These are phyloP conservation scores for Atethmia centrago DNA, from an alignment of 2,888 invertebrate species.

Conservation along the genomic window DNA sequence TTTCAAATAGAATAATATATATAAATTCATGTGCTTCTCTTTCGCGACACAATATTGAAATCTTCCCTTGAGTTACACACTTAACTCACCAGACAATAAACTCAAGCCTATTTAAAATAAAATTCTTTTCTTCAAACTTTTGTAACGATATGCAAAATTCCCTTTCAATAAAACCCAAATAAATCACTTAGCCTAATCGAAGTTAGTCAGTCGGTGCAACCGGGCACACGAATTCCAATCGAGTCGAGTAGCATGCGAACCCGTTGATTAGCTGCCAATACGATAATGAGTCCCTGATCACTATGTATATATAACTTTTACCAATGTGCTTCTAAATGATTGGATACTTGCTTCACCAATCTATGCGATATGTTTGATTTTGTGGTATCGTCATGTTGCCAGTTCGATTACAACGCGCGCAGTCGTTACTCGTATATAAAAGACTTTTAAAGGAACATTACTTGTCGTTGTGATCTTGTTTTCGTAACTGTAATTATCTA, in stretches of 20 bases:
- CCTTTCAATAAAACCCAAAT: not conserved
- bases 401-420: no score
- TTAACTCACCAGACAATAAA: not conserved
- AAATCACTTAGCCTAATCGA: conserved; percentile 26
- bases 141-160: not conserved
- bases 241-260: conserved; percentile 46
- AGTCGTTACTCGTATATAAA: no score
- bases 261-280: conserved; percentile 52
- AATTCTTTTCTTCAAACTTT: not conserved
- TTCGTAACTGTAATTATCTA: no score
- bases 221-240: conserved; percentile 32
- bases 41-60: not conserved
- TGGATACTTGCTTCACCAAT: not conserved
- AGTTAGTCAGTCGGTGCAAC: conserved; percentile 26
- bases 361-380: not conserved
- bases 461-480: no score
- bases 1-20: not conserved
- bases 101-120: not conserved
- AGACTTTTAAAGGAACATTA: no score
- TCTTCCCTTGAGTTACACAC: not conserved
- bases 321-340: conserved; percentile 33
- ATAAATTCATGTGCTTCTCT: no score
- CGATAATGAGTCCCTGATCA: conserved; percentile 48
- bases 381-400: no score
- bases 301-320: no score